A percentile compares a stretch with the other conserved stretches of the same genome.
Conservation (phyloP, 2,113 vertebrate genomes). For the Dermatemys mawii region DNA sequence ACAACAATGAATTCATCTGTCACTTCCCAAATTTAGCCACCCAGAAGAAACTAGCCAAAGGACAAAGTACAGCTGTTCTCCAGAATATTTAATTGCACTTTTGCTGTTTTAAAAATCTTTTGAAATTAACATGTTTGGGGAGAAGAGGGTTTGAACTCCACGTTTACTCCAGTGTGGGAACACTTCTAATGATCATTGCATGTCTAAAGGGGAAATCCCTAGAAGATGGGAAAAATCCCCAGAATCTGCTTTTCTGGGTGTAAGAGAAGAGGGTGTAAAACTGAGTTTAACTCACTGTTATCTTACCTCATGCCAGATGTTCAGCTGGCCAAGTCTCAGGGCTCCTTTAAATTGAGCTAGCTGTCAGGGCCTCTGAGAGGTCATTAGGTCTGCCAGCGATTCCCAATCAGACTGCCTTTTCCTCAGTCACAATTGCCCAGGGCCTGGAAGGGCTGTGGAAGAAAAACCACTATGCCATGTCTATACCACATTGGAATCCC, state of each 20-base stretch:
- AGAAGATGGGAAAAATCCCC: not conserved
- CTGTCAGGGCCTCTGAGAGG: not conserved
- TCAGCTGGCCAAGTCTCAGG: not conserved
- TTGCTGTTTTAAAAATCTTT: not conserved
- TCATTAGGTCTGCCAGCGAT: not conserved
- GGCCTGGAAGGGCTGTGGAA: not conserved
- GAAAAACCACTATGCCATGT: not conserved
- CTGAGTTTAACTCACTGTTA: not conserved
- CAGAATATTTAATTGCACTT: not conserved
- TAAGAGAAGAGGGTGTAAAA: not conserved
- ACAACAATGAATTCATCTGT: not conserved
- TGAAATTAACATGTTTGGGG: not conserved
- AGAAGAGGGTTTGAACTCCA: not conserved
- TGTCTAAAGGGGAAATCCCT: not conserved
- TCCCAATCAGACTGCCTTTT: not conserved
- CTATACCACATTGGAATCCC: not conserved
- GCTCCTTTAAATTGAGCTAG: not conserved
- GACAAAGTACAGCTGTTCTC: not conserved
- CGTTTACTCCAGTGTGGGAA: not conserved
- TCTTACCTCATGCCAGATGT: not conserved
- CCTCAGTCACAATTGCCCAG: not conserved
- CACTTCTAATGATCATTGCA: not conserved
- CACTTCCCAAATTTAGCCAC: not conserved
- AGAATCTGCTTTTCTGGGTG: not conserved
- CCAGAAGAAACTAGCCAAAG: not conserved